Evolutionary conservation across 2,888 invertebrate genomes (phyloP).

Genomic region (Adelognathus sp.): DNA sequence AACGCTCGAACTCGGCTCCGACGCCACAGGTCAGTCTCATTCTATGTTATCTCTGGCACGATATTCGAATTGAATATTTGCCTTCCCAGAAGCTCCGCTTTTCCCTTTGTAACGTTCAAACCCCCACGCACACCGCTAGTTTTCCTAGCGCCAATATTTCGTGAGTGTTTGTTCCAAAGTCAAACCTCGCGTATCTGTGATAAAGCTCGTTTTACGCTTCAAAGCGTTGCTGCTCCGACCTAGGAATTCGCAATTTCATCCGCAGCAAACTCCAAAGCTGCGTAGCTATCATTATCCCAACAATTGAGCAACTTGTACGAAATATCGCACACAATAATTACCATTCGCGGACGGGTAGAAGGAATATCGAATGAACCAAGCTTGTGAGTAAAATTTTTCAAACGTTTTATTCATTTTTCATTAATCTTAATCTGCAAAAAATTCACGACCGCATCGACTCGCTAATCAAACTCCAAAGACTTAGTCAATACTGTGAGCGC

Average conservation of each 20-base stretch:
- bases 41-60: no score
- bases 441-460: constrained; percentile 24
- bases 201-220: not conserved
- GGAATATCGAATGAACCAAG: not conserved
- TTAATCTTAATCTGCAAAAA: constrained; percentile 41
- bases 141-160: not conserved
- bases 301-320: not conserved
- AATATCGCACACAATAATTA: not conserved
- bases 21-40: no score
- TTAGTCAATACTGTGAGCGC: constrained; percentile 29
- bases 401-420: constrained; percentile 22
- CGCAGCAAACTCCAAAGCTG: not conserved
- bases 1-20: no score
- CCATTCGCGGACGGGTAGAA: not conserved
- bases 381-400: not conserved
- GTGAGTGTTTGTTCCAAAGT: not conserved
- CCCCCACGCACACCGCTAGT: no score
- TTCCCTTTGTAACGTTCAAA: not conserved
- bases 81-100: not conserved
- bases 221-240: not conserved
- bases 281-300: not conserved
- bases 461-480: constrained; percentile 34
- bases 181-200: not conserved
- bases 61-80: not conserved
- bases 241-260: not conserved